Base-by-base conservation (phyloP, 2,113 vertebrate species). In the Gnathonemus longibarbis region DNA sequence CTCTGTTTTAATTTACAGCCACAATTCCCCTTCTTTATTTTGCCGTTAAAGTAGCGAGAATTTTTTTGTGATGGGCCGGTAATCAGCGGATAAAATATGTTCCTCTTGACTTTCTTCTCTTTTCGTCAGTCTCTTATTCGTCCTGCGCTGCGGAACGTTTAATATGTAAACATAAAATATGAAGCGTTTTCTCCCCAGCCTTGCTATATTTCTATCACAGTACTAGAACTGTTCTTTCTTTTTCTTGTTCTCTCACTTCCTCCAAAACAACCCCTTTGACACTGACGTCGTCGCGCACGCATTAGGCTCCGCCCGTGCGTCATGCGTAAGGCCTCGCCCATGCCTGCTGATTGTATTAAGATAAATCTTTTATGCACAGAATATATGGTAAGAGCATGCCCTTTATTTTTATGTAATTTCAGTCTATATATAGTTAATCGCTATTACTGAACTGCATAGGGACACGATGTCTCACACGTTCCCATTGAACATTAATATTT, bases 211-310 rank as follows among this genome's bases (percentile, higher is more conserved):
- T 83, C 70, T 89, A 11, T 50, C 80, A 46, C 52, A 27, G 13
- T 15, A 39, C 50, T 17, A n/a, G 87, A 66, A 35, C 11, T 53
- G 21, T 88, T 89, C 74, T 85, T 89, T 89, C 88, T 84, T 50
- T 89, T 84, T 89, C 74, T 84, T 84, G 35, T 89, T 49, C 50
- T 84, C 89, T 85, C 89, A 89, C 89, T 89, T 89, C 89, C 89
- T 89, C 89, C 89, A 89, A 89, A 89, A 89, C 89, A 89, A 89
- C 77, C 70, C 88, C 70, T 70, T 46, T 70, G 35, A 27, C 77
- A 58, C 35, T 89, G 80, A 89, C 80, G 89, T 89, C 89, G 45
- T 49, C 35, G 42, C 89, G 89, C 80, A 89, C 88, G 74, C 74
- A 80, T 42, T 39, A 80, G 13, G 27, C 83, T 24, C 83, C 83